Base-by-base conservation (phyloP, 2,797 vertebrate genomes). In the Hybognathus amarus region DNA sequence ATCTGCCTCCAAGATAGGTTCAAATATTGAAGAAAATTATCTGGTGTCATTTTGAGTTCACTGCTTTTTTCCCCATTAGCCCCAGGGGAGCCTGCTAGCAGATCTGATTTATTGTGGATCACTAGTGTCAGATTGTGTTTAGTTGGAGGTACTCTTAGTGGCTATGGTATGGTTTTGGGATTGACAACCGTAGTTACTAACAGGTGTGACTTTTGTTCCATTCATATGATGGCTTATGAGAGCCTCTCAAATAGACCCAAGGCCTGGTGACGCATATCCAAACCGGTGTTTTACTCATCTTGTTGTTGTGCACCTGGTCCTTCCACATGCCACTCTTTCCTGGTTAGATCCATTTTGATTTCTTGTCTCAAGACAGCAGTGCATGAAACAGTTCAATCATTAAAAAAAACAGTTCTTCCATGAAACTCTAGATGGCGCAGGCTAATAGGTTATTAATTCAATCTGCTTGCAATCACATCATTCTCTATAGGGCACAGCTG, bases 21-120 rank as follows among this genome's bases (percentile, higher is more conserved):
- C 54, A 73, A 81, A 81, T 81, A 80, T 81, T 81, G 54, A 80
- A 81, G 68, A 73, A 73, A 81, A 47, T 50, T 45, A 80, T 63
- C 38, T n/a, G 67, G 33, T 69, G 66, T 79, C 50, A 79, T 69
- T 79, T 79, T 27, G 47, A 61, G 79, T 80, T 70, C 79, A 71
- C 69, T 33, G 67, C 2, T 59, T 80, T 71, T 20, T 12, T 3
- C 71, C 71, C 71, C 30, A 36, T 54, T 74, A 74, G 30, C 30
- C 71, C 47, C 8, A 15, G 47, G 50, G 59, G 68, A 80, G 36
- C 61, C 40, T 27, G 64, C 67, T 61, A 38, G 22, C 40, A 81
- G 17, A 40, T 54, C n/a, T 80, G 36, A 69, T 42, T 79, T 69
- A 80, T 30, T 69, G 52, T 33, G n/a, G 27, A 30, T 69, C 33